Percentiles rank a stretch among this genome's conserved stretches.
These are phyloP conservation scores for Gila robusta DNA, from an alignment of 2,797 vertebrate genomes.

Conservation along the genomic window DNA sequence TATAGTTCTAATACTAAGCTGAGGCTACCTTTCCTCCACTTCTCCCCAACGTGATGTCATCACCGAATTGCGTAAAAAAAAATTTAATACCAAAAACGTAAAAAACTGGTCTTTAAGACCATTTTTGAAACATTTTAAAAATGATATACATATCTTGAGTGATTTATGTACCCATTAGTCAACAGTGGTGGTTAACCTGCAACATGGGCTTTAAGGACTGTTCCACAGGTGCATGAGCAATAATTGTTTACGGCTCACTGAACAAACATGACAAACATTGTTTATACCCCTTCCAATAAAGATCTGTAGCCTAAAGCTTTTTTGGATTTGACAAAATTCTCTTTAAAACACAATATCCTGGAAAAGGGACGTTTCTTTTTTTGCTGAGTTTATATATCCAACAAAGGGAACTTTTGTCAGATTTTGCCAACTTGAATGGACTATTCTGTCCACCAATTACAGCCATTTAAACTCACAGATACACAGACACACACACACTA, in stretches of 20 bases:
- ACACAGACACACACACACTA: conserved; percentile 3
- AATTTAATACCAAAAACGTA: too few species aligned
- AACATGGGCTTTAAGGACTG: not conserved
- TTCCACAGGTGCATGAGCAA: too few species aligned
- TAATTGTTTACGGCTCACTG: not conserved
- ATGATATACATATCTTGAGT: too few species aligned
- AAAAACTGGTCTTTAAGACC: too few species aligned
- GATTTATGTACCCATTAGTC: too few species aligned
- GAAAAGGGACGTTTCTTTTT: not conserved
- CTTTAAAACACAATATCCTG: not conserved
- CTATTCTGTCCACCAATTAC: conserved; percentile 23
- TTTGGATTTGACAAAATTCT: not conserved
- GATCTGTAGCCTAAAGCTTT: not conserved
- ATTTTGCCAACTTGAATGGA: not conserved
- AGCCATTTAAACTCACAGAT: not conserved
- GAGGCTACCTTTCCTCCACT: too few species aligned
- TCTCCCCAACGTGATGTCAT: too few species aligned
- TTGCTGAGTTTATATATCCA: not conserved
- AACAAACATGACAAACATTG: not conserved
- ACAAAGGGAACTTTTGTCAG: not conserved
- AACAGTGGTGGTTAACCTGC: too few species aligned
- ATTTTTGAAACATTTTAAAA: too few species aligned
- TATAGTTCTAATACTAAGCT: too few species aligned
- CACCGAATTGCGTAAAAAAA: too few species aligned
- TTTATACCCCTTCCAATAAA: not conserved